A percentile compares a stretch with the other conserved stretches of the same genome.
phyloP scores from a whole-genome alignment of 2,797 vertebrate species.

The Okamejei kenojei region DNA sequence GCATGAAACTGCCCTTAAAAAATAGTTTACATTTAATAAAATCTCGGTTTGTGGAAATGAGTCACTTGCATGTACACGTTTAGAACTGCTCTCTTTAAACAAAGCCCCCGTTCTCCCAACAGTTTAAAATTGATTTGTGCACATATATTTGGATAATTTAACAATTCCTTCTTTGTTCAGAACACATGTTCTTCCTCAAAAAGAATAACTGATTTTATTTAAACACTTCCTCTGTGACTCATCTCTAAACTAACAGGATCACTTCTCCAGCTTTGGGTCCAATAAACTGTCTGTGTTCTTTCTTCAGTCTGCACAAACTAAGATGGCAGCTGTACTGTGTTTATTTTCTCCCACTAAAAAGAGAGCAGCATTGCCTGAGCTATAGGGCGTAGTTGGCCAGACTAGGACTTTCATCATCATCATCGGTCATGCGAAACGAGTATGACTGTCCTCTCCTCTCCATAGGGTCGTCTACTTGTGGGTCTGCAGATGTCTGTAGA shows the following conservation, averaged over 20 bases:
- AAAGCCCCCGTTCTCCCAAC: too few relatives aligned
- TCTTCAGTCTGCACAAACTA: neutral
- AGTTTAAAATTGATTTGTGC: neutral
- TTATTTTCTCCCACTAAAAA: neutral
- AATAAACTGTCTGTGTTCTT: neutral
- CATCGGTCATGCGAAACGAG: too few relatives aligned
- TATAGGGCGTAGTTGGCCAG: too few relatives aligned
- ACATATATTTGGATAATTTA: neutral
- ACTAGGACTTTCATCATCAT: too few relatives aligned
- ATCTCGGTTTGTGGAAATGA: neutral
- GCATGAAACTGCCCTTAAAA: neutral
- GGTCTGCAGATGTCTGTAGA: too few relatives aligned
- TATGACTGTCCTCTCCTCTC: too few relatives aligned
- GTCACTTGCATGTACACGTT: neutral
- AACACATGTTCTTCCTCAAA: neutral
- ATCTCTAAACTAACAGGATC: neutral
- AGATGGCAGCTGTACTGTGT: neutral
- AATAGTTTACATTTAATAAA: neutral
- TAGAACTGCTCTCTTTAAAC: neutral
- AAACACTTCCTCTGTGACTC: neutral
- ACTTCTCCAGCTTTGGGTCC: neutral
- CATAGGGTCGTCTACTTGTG: too few relatives aligned
- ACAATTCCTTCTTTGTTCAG: neutral
- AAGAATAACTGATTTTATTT: neutral
- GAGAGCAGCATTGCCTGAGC: too few relatives aligned